A percentile compares a stretch with the other conserved stretches of the same genome.
phyloP scores from a whole-genome alignment of 2,797 vertebrate species.

The Pelodytes ibericus region DNA sequence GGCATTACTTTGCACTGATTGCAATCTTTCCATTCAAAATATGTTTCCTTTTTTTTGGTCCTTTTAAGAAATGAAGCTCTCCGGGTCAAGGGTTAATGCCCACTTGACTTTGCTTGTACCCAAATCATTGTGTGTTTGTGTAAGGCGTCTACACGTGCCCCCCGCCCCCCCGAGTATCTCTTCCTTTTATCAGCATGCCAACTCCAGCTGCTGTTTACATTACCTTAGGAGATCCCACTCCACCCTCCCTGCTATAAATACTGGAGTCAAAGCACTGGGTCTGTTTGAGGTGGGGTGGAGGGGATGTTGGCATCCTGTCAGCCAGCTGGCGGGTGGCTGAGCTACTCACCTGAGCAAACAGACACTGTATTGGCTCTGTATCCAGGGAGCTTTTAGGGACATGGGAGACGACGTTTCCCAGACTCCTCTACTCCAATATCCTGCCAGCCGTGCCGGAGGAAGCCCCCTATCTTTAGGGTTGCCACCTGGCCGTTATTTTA shows the following conservation, averaged over 20 bases:
- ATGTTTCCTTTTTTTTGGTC: no score
- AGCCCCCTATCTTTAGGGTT: no score
- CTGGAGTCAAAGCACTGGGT: no score
- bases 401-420: not conserved
- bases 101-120: not conserved
- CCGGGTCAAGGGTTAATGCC: conserved; percentile 20
- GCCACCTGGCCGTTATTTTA: no score
- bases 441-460: not conserved
- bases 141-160: conserved; percentile 39
- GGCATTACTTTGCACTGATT: no score
- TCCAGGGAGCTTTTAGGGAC: not conserved
- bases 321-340: not conserved
- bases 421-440: not conserved
- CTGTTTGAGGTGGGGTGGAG: no score
- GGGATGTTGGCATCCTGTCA: not conserved
- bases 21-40: no score
- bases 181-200: conserved; percentile 38
- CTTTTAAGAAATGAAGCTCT: no score
- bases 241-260: conserved; percentile 20
- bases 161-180: not conserved
- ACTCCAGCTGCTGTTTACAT: conserved; percentile 32
- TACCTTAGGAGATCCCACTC: conserved; percentile 39
- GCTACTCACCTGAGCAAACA: conserved; percentile 21
- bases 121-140: conserved; percentile 32
- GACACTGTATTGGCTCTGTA: not conserved